These are phyloP conservation scores for Latheticus oryzae DNA, from an alignment of 2,888 invertebrate genomes.

Conservation along the genomic window DNA sequence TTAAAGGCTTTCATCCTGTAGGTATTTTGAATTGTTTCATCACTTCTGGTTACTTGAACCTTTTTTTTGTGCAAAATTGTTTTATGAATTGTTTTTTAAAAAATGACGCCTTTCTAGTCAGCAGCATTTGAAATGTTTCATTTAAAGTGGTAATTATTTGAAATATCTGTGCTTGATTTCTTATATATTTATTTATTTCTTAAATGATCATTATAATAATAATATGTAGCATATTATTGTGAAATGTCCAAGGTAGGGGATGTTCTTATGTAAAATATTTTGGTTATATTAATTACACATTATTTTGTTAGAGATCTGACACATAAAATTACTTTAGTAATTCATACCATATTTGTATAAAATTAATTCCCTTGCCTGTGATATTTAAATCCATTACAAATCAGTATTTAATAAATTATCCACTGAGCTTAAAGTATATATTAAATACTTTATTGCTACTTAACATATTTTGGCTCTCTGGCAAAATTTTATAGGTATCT, in stretches of 20 bases:
- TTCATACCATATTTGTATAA: no score
- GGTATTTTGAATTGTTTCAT: conserved; percentile 37
- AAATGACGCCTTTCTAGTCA: conserved; percentile 44
- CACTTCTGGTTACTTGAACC: conserved; percentile 28
- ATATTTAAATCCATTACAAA: conserved; percentile 58
- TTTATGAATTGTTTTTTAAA: conserved; percentile 18
- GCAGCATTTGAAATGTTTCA: conserved; percentile 28
- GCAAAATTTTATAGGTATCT: conserved; percentile 41
- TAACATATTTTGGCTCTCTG: conserved; percentile 43
- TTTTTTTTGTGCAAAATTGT: conserved; percentile 3
- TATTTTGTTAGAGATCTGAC: conserved; percentile 33
- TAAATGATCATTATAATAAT: conserved; percentile 52
- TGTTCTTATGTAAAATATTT: conserved; percentile 52
- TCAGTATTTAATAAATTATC: conserved; percentile 56
- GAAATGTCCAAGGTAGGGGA: conserved; percentile 62
- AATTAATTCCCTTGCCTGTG: conserved; percentile 59
- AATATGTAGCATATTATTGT: conserved; percentile 59
- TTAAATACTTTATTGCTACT: conserved; percentile 38
- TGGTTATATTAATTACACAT: conserved; percentile 46
- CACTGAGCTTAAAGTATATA: conserved; percentile 28
- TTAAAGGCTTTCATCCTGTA: conserved; percentile 27
- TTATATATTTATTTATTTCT: conserved; percentile 55
- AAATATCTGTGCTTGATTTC: conserved; percentile 46
- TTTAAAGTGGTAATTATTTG: conserved; percentile 40
- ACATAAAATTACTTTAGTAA: conserved; percentile 7